A percentile compares a stretch with the other conserved stretches of the same genome.
These are phyloP conservation scores for Drosophila paramelanica DNA, from an alignment of 2,888 invertebrate genomes.

Conservation along the genomic window DNA sequence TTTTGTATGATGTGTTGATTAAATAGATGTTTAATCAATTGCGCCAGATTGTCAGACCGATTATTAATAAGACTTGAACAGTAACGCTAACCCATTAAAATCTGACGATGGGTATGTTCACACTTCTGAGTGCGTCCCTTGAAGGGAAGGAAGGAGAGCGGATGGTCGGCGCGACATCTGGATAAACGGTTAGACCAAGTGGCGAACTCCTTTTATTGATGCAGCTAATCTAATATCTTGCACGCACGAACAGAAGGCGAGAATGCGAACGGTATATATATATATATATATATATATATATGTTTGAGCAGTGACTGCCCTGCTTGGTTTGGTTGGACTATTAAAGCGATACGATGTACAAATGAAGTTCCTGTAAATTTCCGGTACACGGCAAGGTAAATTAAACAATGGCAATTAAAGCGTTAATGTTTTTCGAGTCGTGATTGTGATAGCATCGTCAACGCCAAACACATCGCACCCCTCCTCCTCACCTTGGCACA, in stretches of 20 bases:
- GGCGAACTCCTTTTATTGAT: constrained; percentile 36
- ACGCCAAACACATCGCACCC: constrained; percentile 27
- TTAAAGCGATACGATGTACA: constrained; percentile 52
- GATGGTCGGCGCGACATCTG: constrained; percentile 21
- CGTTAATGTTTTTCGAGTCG: constrained; percentile 65
- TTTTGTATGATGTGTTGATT: too few relatives aligned
- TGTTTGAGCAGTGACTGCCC: too few relatives aligned
- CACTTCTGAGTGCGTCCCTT: constrained; percentile 52
- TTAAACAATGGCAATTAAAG: constrained; percentile 78
- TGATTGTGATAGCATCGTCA: constrained; percentile 55
- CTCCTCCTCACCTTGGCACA: too few relatives aligned
- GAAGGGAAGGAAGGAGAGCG: background rate
- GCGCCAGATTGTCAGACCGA: too few relatives aligned
- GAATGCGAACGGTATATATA: constrained; percentile 16
- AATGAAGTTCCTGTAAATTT: constrained; percentile 80
- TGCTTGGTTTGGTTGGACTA: too few relatives aligned
- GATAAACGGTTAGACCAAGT: constrained; percentile 11
- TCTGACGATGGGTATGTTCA: constrained; percentile 45
- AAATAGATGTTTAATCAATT: too few relatives aligned
- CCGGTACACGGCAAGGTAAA: constrained; percentile 74
- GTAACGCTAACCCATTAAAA: too few relatives aligned
- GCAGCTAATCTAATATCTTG: constrained; percentile 67
- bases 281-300: too few relatives aligned
- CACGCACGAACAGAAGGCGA: constrained; percentile 65
- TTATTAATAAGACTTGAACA: too few relatives aligned